These are phyloP conservation scores for Synodontis membranacea DNA, from an alignment of 2,113 vertebrate genomes.

Conservation along the genomic window DNA sequence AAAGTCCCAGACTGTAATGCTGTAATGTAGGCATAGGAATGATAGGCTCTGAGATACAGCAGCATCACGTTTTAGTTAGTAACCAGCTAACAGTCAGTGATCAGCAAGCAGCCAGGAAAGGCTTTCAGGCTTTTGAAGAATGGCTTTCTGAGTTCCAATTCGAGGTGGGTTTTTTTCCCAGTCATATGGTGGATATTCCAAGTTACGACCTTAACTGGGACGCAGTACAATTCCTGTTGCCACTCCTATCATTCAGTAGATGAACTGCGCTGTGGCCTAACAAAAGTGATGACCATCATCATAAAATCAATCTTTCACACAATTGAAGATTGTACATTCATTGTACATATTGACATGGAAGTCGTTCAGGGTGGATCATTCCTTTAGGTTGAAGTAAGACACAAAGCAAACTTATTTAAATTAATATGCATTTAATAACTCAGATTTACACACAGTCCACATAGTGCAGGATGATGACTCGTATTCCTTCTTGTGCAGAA, in stretches of 20 bases:
- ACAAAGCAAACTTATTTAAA: background rate
- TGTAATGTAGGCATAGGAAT: too few relatives aligned
- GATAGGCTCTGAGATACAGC: too few relatives aligned
- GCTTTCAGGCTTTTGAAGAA: too few relatives aligned
- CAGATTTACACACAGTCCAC: background rate
- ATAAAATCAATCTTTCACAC: background rate
- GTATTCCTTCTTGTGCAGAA: background rate
- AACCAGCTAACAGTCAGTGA: too few relatives aligned
- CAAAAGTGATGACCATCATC: background rate
- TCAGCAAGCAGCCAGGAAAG: too few relatives aligned
- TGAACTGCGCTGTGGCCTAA: background rate
- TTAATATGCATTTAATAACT: background rate
- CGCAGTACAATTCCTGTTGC: background rate
- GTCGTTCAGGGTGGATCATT: background rate
- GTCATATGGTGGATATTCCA: background rate
- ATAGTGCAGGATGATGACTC: background rate
- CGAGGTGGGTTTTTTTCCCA: too few relatives aligned
- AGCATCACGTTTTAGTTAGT: too few relatives aligned
- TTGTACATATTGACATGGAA: background rate
- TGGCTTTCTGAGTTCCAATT: too few relatives aligned
- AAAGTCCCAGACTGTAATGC: too few relatives aligned
- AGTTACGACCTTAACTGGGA: background rate
- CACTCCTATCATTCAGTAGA: background rate
- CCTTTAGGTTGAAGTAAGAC: background rate
- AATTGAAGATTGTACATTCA: background rate